A percentile compares a stretch with the other conserved stretches of the same genome.
phyloP scores from a whole-genome alignment of 1,140 invertebrate genomes.

The Megalonaias nervosa region DNA sequence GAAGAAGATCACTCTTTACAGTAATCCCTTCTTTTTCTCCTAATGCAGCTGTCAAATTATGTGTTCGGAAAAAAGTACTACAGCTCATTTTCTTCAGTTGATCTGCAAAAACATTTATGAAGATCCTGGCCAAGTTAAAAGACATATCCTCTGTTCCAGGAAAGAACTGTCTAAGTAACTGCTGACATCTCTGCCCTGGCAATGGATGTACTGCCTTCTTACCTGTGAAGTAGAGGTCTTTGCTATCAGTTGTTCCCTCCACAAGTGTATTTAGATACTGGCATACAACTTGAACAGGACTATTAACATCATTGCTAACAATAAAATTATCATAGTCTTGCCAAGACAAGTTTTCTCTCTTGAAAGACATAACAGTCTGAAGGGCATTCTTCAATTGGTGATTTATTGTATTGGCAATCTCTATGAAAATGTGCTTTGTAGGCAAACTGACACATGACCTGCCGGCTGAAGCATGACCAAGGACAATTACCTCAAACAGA shows the following conservation, averaged over 20 bases:
- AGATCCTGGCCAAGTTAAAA: slow-evolving; percentile 21
- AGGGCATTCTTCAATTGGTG: slow-evolving; percentile 33
- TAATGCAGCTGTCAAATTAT: slow-evolving; percentile 23
- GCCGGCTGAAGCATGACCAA: slow-evolving; percentile 26
- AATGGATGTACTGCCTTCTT: slow-evolving; percentile 13
- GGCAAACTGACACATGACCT: slow-evolving; percentile 16
- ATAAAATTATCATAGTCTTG: slow-evolving; percentile 34
- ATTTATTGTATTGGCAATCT: slow-evolving; percentile 43
- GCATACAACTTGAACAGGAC: slow-evolving; percentile 50
- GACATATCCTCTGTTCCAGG: slow-evolving; percentile 37
- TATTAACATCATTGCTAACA: slow-evolving; percentile 35
- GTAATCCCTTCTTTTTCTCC: not conserved
- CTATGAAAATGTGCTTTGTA: slow-evolving; percentile 33
- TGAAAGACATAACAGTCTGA: slow-evolving; percentile 34
- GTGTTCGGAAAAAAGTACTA: slow-evolving; percentile 36
- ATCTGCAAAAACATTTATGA: slow-evolving; percentile 33
- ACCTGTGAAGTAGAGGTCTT: slow-evolving; percentile 35
- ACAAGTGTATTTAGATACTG: slow-evolving; percentile 36
- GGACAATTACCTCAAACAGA: slow-evolving; percentile 43
- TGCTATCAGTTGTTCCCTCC: slow-evolving; percentile 22
- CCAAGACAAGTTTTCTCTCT: slow-evolving; percentile 35
- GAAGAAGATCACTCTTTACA: slow-evolving; percentile 21
- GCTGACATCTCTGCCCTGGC: slow-evolving; percentile 14
- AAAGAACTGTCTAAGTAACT: slow-evolving; percentile 36
- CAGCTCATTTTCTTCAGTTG: slow-evolving; percentile 36